Percentiles rank a stretch among this genome's conserved stretches.
Evolutionary conservation across 2,888 invertebrate species (phyloP).

Genomic region (Pomacea canaliculata): DNA sequence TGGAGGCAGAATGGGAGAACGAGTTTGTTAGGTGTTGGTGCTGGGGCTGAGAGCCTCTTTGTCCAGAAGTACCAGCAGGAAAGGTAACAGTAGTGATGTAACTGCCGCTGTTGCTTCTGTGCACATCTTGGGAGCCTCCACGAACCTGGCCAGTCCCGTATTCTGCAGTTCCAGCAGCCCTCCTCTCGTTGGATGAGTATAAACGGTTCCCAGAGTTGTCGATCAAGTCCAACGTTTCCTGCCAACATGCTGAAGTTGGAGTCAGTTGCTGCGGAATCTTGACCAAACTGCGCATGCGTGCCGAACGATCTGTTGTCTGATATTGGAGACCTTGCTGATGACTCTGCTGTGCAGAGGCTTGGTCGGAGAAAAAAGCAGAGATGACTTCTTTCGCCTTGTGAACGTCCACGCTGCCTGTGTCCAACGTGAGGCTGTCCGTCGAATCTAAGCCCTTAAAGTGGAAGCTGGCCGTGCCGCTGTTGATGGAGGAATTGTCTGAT

Average conservation of each 20-base stretch:
- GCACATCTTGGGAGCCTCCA: too few relatives aligned
- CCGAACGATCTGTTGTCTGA: background rate
- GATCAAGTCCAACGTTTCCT: background rate
- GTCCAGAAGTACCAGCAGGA: background rate
- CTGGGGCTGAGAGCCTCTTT: background rate
- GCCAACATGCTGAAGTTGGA: background rate
- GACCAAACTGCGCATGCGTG: background rate
- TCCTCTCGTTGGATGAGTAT: background rate
- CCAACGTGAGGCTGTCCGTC: conserved; percentile 7
- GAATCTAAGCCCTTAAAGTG: conserved; percentile 11
- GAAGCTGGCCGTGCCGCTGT: background rate
- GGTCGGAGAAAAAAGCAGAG: conserved; percentile 27
- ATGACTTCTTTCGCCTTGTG: conserved; percentile 35
- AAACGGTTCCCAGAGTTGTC: background rate
- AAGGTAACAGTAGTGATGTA: background rate
- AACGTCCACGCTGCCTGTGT: conserved; percentile 24
- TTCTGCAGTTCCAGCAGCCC: background rate
- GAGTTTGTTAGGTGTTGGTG: background rate
- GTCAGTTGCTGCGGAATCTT: background rate
- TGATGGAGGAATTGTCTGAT: background rate
- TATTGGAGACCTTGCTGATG: background rate
- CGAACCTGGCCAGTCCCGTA: background rate
- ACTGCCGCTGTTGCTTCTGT: too few relatives aligned
- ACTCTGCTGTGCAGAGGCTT: background rate
- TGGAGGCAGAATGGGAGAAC: background rate